A percentile compares a stretch with the other conserved stretches of the same genome.
These are phyloP conservation scores for Oscheius sp. DNA, from an alignment of 2,888 invertebrate genomes.

Conservation along the genomic window DNA sequence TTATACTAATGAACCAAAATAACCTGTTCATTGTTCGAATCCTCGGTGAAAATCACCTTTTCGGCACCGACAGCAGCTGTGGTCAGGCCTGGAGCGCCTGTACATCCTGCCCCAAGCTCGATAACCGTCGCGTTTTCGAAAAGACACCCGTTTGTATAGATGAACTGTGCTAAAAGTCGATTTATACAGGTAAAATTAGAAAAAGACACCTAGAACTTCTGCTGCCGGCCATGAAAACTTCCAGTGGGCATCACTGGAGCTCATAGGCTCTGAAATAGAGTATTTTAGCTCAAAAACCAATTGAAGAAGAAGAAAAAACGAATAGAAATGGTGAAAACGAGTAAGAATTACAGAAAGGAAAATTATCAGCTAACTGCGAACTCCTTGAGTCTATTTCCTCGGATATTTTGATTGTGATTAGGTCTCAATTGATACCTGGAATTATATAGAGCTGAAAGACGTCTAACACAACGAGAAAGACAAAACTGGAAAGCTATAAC, in stretches of 20 bases:
- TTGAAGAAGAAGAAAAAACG: too few relatives aligned
- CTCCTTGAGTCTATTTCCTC: too few relatives aligned
- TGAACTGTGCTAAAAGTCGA: conserved; percentile 56
- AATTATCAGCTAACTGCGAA: background rate
- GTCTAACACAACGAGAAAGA: too few relatives aligned
- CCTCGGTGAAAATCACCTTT: conserved; percentile 61
- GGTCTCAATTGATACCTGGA: too few relatives aligned
- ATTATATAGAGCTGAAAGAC: too few relatives aligned
- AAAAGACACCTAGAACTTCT: conserved; percentile 10
- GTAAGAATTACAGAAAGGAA: background rate
- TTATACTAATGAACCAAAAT: background rate
- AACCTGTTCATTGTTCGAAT: conserved; percentile 41
- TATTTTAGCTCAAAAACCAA: background rate
- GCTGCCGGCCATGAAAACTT: conserved; percentile 32
- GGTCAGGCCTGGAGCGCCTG: conserved; percentile 56
- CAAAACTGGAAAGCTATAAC: too few relatives aligned
- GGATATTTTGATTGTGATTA: too few relatives aligned
- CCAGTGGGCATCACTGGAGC: conserved; percentile 20
- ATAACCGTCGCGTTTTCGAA: conserved; percentile 48
- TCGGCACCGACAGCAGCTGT: conserved; percentile 58
- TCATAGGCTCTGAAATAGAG: conserved; percentile 1
- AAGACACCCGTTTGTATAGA: conserved; percentile 42
- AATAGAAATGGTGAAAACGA: background rate
- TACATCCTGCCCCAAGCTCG: conserved; percentile 66
- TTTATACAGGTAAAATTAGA: background rate